A percentile compares a stretch with the other conserved stretches of the same genome.
Conservation (phyloP, 2,888 invertebrate genomes). For the Xanthostigma xanthostigma region DNA sequence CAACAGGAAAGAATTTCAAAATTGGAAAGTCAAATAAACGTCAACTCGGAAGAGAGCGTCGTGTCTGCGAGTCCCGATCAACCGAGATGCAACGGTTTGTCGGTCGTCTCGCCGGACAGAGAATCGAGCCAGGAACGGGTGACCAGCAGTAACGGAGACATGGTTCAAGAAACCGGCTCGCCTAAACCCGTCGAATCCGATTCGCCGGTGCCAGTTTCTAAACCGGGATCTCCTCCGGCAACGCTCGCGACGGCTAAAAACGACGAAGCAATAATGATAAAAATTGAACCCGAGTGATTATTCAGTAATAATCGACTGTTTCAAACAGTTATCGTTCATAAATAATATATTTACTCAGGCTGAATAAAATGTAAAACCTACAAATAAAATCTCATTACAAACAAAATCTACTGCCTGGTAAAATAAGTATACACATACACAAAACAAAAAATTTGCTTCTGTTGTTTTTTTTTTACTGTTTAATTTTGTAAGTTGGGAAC, state of each 20-base stretch:
- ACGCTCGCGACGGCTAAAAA: background rate
- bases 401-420: too few relatives aligned
- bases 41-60: background rate
- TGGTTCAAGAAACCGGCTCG: background rate
- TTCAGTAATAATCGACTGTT: background rate
- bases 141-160: constrained; percentile 5
- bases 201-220: background rate
- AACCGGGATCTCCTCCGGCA: background rate
- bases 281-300: constrained; percentile 6
- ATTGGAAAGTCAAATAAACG: constrained; percentile 11
- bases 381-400: too few relatives aligned
- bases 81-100: too few relatives aligned
- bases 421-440: too few relatives aligned
- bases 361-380: too few relatives aligned
- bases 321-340: too few relatives aligned
- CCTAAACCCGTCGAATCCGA: background rate
- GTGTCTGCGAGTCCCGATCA: background rate
- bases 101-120: background rate
- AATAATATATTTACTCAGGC: too few relatives aligned
- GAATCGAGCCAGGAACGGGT: constrained; percentile 4
- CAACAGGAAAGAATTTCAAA: constrained; percentile 20
- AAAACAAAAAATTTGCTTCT: background rate
- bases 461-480: background rate
- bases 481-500: background rate
- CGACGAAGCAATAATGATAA: constrained; percentile 2